phyloP scores from a whole-genome alignment of 2,797 vertebrate genomes.

The Catamblyrhynchus diadema region DNA sequence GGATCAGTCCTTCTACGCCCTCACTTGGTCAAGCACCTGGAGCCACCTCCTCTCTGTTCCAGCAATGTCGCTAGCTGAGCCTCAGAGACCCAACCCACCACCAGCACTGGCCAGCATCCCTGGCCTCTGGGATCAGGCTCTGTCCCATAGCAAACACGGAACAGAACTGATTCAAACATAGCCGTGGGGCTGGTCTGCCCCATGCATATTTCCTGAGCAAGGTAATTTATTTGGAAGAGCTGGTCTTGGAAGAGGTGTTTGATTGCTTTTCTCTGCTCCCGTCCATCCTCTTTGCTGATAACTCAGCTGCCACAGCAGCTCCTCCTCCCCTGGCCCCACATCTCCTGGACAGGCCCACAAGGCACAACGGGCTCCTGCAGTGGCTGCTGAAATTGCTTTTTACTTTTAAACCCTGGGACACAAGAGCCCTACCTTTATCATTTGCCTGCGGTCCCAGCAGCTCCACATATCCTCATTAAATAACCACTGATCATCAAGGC shows the following conservation, averaged over 20 bases:
- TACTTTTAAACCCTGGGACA: conserved; percentile 18
- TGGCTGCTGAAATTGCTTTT: neutral
- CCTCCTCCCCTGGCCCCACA: neutral
- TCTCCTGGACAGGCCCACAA: neutral
- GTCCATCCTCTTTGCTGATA: neutral
- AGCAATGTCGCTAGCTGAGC: rapidly evolving
- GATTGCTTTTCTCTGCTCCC: neutral
- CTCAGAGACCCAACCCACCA: neutral
- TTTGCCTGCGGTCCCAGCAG: neutral
- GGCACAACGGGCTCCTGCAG: neutral
- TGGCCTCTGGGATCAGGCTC: neutral
- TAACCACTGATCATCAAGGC: neutral
- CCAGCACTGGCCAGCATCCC: neutral
- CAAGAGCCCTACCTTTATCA: conserved; percentile 32
- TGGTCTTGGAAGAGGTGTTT: neutral
- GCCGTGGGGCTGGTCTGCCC: neutral
- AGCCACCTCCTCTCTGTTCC: neutral
- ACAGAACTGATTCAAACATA: neutral
- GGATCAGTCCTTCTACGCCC: neutral
- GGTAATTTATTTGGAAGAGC: neutral
- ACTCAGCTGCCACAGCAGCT: neutral
- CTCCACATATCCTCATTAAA: neutral
- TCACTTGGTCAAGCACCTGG: neutral
- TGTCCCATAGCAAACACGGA: neutral
- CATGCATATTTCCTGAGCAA: neutral